Conservation (phyloP, 2,113 vertebrate species). For the Jaculus jaculus region DNA sequence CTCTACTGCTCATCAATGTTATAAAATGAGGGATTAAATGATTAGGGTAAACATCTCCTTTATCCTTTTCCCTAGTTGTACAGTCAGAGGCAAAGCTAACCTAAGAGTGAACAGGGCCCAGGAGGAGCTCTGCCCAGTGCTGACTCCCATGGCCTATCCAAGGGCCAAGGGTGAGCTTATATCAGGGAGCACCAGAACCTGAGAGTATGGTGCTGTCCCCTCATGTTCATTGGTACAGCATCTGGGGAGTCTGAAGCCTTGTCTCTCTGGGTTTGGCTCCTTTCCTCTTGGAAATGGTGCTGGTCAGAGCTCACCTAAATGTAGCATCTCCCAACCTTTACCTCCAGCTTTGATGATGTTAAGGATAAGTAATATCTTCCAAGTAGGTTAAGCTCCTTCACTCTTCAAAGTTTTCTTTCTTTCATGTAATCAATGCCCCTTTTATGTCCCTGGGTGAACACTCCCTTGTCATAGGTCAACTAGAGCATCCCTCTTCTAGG, state of each 20-base stretch:
- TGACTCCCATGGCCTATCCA: background rate
- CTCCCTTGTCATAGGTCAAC: background rate
- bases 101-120: background rate
- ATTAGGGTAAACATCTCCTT: fast-evolving
- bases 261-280: background rate
- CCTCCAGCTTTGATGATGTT: background rate
- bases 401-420: background rate
- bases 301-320: background rate
- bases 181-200: no score
- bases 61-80: background rate
- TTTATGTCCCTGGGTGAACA: background rate
- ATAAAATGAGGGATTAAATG: background rate
- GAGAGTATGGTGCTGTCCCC: background rate
- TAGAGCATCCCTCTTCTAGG: background rate
- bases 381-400: background rate
- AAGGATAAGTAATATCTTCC: background rate
- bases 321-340: background rate
- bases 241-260: background rate
- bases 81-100: background rate
- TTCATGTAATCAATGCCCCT: background rate
- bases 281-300: background rate
- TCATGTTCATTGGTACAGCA: background rate
- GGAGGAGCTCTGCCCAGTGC: background rate
- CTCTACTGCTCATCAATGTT: background rate
- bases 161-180: background rate